Base-by-base conservation (phyloP, 2,888 invertebrate species). In the Andricus curvator region DNA sequence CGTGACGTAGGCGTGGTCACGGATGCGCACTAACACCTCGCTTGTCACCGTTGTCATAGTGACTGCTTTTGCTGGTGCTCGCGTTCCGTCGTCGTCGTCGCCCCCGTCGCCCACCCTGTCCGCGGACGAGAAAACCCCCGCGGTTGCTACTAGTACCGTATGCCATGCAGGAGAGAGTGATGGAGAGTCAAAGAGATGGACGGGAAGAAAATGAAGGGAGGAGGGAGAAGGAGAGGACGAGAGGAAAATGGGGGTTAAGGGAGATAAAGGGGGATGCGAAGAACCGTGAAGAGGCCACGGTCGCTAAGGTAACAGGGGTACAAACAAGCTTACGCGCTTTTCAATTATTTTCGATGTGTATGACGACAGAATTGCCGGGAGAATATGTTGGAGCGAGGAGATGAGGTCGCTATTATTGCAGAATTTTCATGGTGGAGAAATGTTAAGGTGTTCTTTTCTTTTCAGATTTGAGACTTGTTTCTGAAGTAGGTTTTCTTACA, bases 1-100 rank as follows among this genome's bases (percentile, higher is more conserved):
- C 88, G 91, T 92, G 92, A 92, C 92, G 92, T 91, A 92, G 92
- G 92, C 92, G 92, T 92, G 92, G 92, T 91, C 91, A 92, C 90
- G 91, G 91, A 91, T 92, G 92, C 92, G 92, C 92, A 91, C 92
- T 89, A 91, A 91, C 92, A 92, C 92, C 92, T 92, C 88, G 90
- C 87, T 87, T 90, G 90, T 90, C 91, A 90, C 90, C 89, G 92
- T 91, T 90, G 91, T 90, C 91, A 91, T 90, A 89, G 91, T 90
- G 91, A 91, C 90, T 90, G 91, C 87, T 90, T 48, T 90, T 85
- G 87, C 86, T 89, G 89, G 88, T 89, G 87, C 90, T 89, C 88
- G 89, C 90, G 90, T 87, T 88, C 87, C 86, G 90, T 89, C 89
- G 88, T 89, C 87, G 85, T 87, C 87, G 85, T 87, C 87, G 86